Conservation (phyloP, 2,888 invertebrate genomes). For the Cheilosia vulpina region DNA sequence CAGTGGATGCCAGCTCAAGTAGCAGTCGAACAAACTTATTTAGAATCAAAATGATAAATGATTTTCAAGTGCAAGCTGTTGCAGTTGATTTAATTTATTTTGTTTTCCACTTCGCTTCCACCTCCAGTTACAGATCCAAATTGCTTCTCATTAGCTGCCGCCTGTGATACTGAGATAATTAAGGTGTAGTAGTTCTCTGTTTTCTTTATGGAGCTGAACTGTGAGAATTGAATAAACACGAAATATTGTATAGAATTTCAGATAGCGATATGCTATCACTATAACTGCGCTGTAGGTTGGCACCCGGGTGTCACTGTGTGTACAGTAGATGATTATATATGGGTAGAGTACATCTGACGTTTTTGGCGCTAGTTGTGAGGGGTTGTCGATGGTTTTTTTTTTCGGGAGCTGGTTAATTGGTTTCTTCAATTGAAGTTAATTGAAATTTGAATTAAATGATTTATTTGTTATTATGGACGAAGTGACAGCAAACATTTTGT, state of each 20-base stretch:
- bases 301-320: conserved; percentile 25
- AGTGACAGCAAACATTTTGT: conserved; percentile 54
- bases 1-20: conserved; percentile 39
- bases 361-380: conserved; percentile 30
- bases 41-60: conserved; percentile 72
- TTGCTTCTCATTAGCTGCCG: conserved; percentile 69
- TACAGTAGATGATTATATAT: neutral
- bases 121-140: conserved; percentile 59
- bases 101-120: conserved; percentile 11
- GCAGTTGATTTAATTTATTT: conserved; percentile 62
- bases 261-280: conserved; percentile 9
- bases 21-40: conserved; percentile 52
- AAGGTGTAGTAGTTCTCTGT: conserved; percentile 62
- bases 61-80: conserved; percentile 71
- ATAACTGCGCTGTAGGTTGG: conserved; percentile 28
- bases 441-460: conserved; percentile 81
- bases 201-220: conserved; percentile 27
- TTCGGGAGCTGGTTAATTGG: conserved; percentile 62
- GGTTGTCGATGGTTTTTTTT: conserved; percentile 27
- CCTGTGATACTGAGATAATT: conserved; percentile 64
- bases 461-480: conserved; percentile 77
- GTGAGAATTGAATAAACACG: conserved; percentile 67
- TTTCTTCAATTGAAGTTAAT: conserved; percentile 79
- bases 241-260: conserved; percentile 54
- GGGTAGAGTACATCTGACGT: conserved; percentile 41